Evolutionary conservation across 2,888 invertebrate species (phyloP).

Genomic region (Catocala fraxini): DNA sequence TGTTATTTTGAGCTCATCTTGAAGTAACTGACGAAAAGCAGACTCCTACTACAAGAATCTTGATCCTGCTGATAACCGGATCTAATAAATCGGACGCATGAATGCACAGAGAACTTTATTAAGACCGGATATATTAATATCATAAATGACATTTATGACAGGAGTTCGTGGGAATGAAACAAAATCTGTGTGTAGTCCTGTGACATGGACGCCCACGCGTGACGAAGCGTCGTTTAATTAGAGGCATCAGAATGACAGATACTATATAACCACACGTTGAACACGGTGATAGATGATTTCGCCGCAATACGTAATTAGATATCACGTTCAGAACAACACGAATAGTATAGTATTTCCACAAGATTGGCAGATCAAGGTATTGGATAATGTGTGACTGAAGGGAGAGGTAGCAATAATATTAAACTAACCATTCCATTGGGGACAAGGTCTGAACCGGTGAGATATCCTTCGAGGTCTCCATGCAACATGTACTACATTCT

Average conservation of each 20-base stretch:
- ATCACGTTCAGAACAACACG: constrained; percentile 16
- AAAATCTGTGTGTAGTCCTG: constrained; percentile 12
- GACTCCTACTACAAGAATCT: not conserved
- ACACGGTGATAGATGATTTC: constrained; percentile 13
- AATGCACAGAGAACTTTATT: constrained; percentile 17
- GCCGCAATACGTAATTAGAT: constrained; percentile 28
- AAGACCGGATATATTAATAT: constrained; percentile 23
- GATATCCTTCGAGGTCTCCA: no score
- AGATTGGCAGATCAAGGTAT: constrained; percentile 1
- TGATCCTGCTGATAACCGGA: not conserved
- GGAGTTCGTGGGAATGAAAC: constrained; percentile 24
- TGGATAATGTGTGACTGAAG: not conserved
- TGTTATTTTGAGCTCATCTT: no score
- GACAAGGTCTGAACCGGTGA: no score
- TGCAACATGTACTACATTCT: no score
- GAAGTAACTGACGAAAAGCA: no score
- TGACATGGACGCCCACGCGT: constrained; percentile 2
- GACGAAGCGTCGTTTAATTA: constrained; percentile 8
- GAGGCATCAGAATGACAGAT: constrained; percentile 16
- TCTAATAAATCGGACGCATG: constrained; percentile 4
- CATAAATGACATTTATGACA: constrained; percentile 12
- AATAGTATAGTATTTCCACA: not conserved
- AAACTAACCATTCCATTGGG: no score
- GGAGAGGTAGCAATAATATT: no score
- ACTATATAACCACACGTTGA: constrained; percentile 11